Base-by-base conservation (phyloP, 2,888 invertebrate genomes). In the Dasypolia templi region DNA sequence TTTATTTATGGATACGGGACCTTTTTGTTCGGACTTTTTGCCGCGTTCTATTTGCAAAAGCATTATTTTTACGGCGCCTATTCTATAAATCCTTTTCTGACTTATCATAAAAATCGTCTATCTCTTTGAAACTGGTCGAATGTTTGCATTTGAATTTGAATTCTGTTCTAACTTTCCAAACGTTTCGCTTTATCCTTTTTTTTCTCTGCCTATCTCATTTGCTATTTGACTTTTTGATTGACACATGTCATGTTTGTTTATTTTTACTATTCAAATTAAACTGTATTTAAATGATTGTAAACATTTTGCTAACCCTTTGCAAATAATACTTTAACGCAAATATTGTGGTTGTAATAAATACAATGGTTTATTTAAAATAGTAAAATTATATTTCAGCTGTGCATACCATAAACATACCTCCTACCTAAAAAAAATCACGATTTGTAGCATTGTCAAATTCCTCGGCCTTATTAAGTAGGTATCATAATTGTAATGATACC, bases 1-100 rank as follows among this genome's bases (percentile, higher is more conserved):
- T 95, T 95, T 95, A 95, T 96, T 95, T 95, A 90, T 86, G 91
- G 91, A 91, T 92, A 92, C 90, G 90, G 89, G 89, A 91, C 91
- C 91, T 92, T 91, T 92, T 92, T 92, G 89, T 88, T 87, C 86
- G 91, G 87, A 91, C 89, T 92, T 92, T 93, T 92, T 89, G 82
- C 83, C 64, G 90, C 86, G 91, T 90, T 90, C 87, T 88, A 88
- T 87, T 86, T 79, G 82, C 75, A 77, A 83, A 81, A 86, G 77
- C 42, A 75, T 67, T 74, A 32, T 77, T 82, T 79, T 79, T 71
- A 39, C 51, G 35, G n/a, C 39, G 32, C 17, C 4, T 42, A 22
- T n/a, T 46, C 22, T 66, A 7, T 59, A 35, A 62, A 17, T 82
- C 79, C 58, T 69, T 56, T 39, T 85, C 66, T 42, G 56, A 65